Percentiles rank a stretch among this genome's conserved stretches.
phyloP scores from a whole-genome alignment of 2,888 invertebrate species.

The Asteroscopus sphinx region DNA sequence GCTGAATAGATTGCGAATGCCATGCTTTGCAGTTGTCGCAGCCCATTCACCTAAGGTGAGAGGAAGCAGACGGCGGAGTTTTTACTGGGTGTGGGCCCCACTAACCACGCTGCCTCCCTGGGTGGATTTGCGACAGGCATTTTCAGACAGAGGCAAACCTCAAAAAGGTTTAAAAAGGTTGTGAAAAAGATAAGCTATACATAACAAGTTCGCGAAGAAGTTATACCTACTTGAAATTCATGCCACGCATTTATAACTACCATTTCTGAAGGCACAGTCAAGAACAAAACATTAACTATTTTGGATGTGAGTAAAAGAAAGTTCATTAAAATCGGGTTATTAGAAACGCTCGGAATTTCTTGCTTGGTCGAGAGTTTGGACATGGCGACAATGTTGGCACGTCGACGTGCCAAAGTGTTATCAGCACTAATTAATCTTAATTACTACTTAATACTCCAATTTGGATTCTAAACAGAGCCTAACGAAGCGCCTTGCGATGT shows the following conservation, averaged over 20 bases:
- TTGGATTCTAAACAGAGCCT: constrained; percentile 80
- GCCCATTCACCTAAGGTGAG: too few species aligned
- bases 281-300: constrained; percentile 27
- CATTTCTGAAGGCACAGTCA: constrained; percentile 9
- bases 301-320: constrained; percentile 32
- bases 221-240: constrained; percentile 15
- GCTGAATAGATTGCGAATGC: too few species aligned
- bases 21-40: too few species aligned
- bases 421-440: constrained; percentile 87
- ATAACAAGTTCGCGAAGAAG: neutral
- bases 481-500: constrained; percentile 82
- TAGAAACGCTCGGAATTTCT: constrained; percentile 35
- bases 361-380: constrained; percentile 61
- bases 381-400: constrained; percentile 75
- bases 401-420: constrained; percentile 78
- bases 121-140: too few species aligned
- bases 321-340: constrained; percentile 44
- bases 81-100: too few species aligned
- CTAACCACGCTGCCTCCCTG: too few species aligned
- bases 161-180: neutral
- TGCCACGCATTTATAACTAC: too few species aligned
- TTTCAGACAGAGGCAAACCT: too few species aligned
- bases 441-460: constrained; percentile 82
- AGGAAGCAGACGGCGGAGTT: too few species aligned
- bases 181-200: constrained; percentile 2